Evolutionary conservation across 2,113 vertebrate species (phyloP), one percentile per base, ranked within the genome.

Genomic region (Nettapus auritus): DNA sequence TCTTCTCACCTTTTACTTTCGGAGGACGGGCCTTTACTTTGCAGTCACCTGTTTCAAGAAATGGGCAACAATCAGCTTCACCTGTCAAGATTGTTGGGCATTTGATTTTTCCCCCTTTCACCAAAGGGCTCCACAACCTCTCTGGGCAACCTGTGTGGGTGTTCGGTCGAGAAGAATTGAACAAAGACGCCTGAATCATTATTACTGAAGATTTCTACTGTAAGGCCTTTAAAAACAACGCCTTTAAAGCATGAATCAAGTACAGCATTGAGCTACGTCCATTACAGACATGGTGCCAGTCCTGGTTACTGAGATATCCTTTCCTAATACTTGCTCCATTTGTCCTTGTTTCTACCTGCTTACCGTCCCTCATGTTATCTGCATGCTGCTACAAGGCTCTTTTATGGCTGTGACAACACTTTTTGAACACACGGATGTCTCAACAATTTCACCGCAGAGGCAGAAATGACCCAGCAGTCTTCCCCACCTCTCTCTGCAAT

Each of bases 1-100:
- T 98, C 76, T 97, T 93, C 46, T 98, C 98, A 1, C 87, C 84
- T 89, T 95, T 98, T 7, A 87, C 79, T 80, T 97, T 98, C 0
- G 96, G 67, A 2, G 88, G 88, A 38, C 98, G 97, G 13, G 66
- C 66, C 87, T 94, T 97, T 11, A 52, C 94, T 89, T 96, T 96
- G 71, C 94, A 44, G 1, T 98, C 98, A 34, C 98, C 98, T 98
- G 93, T 5, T 56, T 2, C 17, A 70, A 94, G 44, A 67, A 90
- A 89, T 2, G 59, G 59, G 50, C 1, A 36, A 44, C 46, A 1
- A 20, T 96, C 50, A 93, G 71, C 13, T 23, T 29, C 16, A 10
- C 3, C 23, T 0, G 13, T 7, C 25, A 48, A 66, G 48, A 34
- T 2, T 11, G 18, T 7, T 7, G 13, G n/a, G 44, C 17, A 17